A percentile compares a stretch with the other conserved stretches of the same genome.
Conservation (phyloP, 2,888 invertebrate genomes). For the Morpho deidamia region DNA sequence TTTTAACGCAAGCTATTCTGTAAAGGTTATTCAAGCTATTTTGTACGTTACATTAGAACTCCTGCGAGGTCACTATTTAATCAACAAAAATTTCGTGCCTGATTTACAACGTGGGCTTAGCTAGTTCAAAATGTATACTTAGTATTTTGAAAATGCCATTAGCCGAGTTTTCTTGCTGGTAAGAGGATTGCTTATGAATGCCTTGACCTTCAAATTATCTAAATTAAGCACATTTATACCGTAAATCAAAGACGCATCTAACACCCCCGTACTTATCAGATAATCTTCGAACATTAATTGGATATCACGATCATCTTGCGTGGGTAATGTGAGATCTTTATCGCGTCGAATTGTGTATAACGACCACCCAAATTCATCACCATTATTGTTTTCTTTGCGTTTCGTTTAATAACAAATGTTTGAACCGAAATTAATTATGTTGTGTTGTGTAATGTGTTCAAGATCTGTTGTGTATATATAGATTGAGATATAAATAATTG, state of each 20-base stretch:
- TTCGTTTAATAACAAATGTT: neutral
- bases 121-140: too few relatives aligned
- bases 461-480: too few relatives aligned
- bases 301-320: slow-evolving; percentile 20
- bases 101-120: too few relatives aligned
- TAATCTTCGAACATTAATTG: slow-evolving; percentile 11
- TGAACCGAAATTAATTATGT: neutral
- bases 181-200: too few relatives aligned
- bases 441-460: too few relatives aligned
- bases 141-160: too few relatives aligned
- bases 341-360: slow-evolving; percentile 5
- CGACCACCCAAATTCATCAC: slow-evolving; percentile 21
- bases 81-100: too few relatives aligned
- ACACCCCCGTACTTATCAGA: slow-evolving; percentile 12
- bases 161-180: too few relatives aligned
- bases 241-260: slow-evolving; percentile 11
- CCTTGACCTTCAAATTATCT: neutral
- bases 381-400: slow-evolving; percentile 11
- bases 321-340: slow-evolving; percentile 20
- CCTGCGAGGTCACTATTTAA: too few relatives aligned
- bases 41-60: too few relatives aligned
- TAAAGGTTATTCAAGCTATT: too few relatives aligned
- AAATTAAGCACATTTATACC: neutral
- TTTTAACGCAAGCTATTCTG: neutral
- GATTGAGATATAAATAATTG: too few relatives aligned